Evolutionary conservation across 2,113 vertebrate species (phyloP), one percentile per base, ranked within the genome.

Genomic region (Xenus cinereus): DNA sequence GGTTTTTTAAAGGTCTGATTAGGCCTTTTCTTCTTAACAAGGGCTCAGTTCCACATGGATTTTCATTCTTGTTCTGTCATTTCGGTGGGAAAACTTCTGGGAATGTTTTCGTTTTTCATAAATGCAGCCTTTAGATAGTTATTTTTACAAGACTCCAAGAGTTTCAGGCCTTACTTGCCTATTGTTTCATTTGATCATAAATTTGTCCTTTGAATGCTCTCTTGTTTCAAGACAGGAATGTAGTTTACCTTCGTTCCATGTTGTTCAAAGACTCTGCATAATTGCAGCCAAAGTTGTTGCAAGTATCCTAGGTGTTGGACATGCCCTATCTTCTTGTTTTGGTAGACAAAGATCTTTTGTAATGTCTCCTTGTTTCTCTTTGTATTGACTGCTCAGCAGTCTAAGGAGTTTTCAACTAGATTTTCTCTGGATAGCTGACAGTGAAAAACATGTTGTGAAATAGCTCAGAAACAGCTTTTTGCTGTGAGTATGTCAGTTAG

Each of bases 371-470:
- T 79, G 23, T 81, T 73, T 85, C 75, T 64, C 53, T 64, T 74
- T 35, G 7, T 73, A 57, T 76, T 86, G 64, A 90, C n/a, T 92
- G 41, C 59, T 89, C 50, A 64, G 63, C 64, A 67, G 28, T 50
- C 39, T 74, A 48, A 86, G 45, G 59, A 86, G 54, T 83, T 91
- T 92, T 71, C 73, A 80, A n/a, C 46, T 86, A 74, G 54, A 30
- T 86, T 80, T 93, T 89, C 79, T 92, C 68, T 95, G 86, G 83
- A 63, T 92, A 84, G 56, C 90, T 93, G 60, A 78, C 56, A 90
- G 89, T 81, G 88, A 67, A 96, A 95, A 97, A 95, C 94, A 96
- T 81, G 59, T 93, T 95, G 89, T 95, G 96, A 95, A 97, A 95
- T 77, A 93, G 60, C 80, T 91, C 57, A 89, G 83, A 63, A 87